Base-by-base conservation (phyloP, 2,888 invertebrate genomes). In the Tachina lurida region DNA sequence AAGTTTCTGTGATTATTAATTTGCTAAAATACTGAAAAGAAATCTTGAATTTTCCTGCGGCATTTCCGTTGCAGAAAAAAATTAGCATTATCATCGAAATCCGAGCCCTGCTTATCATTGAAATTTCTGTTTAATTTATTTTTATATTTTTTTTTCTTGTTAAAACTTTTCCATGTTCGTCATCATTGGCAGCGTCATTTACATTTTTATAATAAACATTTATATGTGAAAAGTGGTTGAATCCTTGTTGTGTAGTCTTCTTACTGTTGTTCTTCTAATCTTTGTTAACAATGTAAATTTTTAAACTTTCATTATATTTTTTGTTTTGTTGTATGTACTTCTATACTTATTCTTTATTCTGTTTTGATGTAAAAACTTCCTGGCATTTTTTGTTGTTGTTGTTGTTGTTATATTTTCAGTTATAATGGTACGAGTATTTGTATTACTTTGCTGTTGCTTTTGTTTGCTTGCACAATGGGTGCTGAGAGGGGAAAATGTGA, bases 251-350 rank as follows among this genome's bases (percentile, higher is more conserved):
- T 47, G 52, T 76, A 43, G 39, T 81, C n/a, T 47, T 62, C 45
- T 79, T 79, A 63, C 58, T 77, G 17, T 43, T 65, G 49, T 71
- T 56, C 63, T 77, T 77, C 58, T 77, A 78, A 77, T 68, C 67
- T 73, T 52, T 52, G 60, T 62, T 73, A 60, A 60, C 54, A 52
- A 78, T 60, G 67, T 71, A 73, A 67, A 76, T 76, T 73, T 54
- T 68, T 54, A 60, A 73, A 83, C 31, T 73, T 77, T 77, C 45
- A 60, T 71, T 77, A 74, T 70, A 45, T 10, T 43, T 41, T 56
- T 77, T 43, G 73, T 62, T 77, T 49, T 71, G 22, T 31, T 31
- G 31, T 31, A 22, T 67, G 80, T 68, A 31, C 31, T 58, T 54
- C 65, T 73, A 47, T 73, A 49, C 13, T 56, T 73, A 49, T 63